Evolutionary conservation across 2,888 invertebrate genomes (phyloP), one percentile per base, ranked within the genome.

Genomic region (Chymomyza amoena): DNA sequence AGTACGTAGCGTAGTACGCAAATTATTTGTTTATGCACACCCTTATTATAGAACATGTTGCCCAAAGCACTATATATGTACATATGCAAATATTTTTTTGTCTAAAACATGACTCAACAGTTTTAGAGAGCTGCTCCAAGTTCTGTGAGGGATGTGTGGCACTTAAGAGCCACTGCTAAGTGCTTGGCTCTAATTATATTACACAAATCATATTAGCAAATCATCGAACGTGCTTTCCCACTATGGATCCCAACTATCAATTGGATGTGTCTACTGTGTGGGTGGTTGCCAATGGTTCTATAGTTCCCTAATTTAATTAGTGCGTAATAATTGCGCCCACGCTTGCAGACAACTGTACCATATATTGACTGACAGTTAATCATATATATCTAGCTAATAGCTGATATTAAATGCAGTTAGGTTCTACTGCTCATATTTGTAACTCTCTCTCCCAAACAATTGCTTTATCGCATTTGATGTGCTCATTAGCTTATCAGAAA

Each of bases 401-500:
- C 39, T 45, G 39, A 13, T 36, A 36, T 36, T 36, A 36, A 45
- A 7, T 45, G 39, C 39, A 45, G 39, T 13, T 13, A 13, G 39
- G 5, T 13, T 6, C 39, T 45, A 1, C 39, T 45, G 13, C 39
- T 13, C 4, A 10, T 13, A 10, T 45, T 7, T 45, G 13, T 3
- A 4, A 13, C 39, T 45, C 39, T 45, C 39, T 45, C 39, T 36
- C 36, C 36, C 36, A 25, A 25, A 32, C 13, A 45, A 45, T 45
- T 13, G 10, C 39, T 45, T 45, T 13, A 45, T 45, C 39, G 13
- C 39, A 45, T 45, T 45, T 45, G 39, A 13, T 45, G 39, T 20
- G 54, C 54, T 54, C 18, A 54, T 54, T 54, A 54, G 15, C 54
- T 54, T 54, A 54, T 54, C 54, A 54, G 51, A n/a, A 45, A 45